Conservation (phyloP, 2,797 vertebrate genomes). For the Eulemur mongoz region DNA sequence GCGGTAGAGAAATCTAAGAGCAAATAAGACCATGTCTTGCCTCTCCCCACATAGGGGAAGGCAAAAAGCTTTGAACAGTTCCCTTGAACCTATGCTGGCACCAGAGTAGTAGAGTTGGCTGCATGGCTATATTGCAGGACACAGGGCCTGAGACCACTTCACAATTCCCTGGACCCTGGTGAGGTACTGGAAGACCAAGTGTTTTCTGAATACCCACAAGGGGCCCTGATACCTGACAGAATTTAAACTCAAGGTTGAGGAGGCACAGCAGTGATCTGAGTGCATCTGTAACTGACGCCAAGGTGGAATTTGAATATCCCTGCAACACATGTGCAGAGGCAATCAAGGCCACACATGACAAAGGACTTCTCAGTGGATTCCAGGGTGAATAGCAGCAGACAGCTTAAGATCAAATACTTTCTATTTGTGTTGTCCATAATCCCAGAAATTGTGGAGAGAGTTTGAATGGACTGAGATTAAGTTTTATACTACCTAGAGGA, state of each 20-base stretch:
- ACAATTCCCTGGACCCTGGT: background rate
- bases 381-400: background rate
- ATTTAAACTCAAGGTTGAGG: background rate
- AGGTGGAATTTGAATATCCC: constrained; percentile 29
- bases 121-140: background rate
- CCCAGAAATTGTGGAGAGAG: background rate
- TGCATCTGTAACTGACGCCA: background rate
- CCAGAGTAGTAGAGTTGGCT: background rate
- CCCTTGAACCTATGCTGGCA: background rate
- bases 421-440: background rate
- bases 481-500: background rate
- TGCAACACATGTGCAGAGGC: background rate
- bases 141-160: background rate
- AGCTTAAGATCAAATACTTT: background rate
- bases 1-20: background rate
- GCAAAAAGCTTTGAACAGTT: background rate
- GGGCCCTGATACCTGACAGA: background rate
- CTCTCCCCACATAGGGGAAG: background rate
- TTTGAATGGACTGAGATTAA: background rate
- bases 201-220: background rate
- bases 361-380: background rate
- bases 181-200: background rate
- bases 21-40: background rate
- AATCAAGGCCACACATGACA: background rate
- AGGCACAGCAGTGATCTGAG: background rate